Evolutionary conservation across 2,113 vertebrate genomes (phyloP).

Genomic region (Nothoprocta pentlandii): DNA sequence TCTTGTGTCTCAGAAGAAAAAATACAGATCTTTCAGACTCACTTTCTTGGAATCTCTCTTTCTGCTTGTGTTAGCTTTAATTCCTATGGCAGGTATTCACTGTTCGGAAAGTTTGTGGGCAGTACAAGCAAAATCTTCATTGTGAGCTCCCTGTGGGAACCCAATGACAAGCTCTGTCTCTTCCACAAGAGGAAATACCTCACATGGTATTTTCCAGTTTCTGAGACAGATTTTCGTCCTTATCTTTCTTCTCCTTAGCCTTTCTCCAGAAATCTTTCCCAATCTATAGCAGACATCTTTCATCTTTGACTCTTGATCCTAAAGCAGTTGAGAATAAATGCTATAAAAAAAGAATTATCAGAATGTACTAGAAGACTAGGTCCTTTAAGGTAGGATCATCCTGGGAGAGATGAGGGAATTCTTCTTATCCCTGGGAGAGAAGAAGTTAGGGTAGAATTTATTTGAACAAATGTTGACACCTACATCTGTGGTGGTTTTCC

Average conservation of each 20-base stretch:
- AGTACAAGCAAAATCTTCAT: slow-evolving; percentile 63
- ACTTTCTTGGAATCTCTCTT: slow-evolving; percentile 19
- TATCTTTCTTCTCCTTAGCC: slow-evolving; percentile 45
- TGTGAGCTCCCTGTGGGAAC: slow-evolving; percentile 55
- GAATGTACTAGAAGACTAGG: not conserved
- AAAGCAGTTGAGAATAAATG: slow-evolving; percentile 45
- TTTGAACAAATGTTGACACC: not conserved
- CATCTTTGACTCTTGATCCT: slow-evolving; percentile 67
- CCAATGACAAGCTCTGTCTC: slow-evolving; percentile 42
- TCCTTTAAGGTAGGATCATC: slow-evolving; percentile 37
- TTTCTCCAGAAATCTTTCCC: slow-evolving; percentile 56
- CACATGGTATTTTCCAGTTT: slow-evolving; percentile 34
- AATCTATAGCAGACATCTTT: slow-evolving; percentile 38
- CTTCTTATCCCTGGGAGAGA: not conserved
- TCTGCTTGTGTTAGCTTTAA: slow-evolving; percentile 45
- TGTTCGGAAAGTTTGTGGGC: slow-evolving; percentile 61
- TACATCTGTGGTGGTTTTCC: not conserved
- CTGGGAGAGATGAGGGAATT: slow-evolving; percentile 21
- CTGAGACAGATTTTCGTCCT: slow-evolving; percentile 56
- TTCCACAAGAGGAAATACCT: slow-evolving; percentile 45
- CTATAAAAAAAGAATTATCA: slow-evolving; percentile 9
- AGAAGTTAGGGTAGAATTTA: slow-evolving; percentile 19
- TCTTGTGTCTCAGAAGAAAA: slow-evolving; percentile 28
- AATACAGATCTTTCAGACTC: slow-evolving; percentile 43
- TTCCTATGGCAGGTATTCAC: slow-evolving; percentile 40